Base-by-base conservation (phyloP, 2,797 vertebrate species). In the Ateles fusciceps region DNA sequence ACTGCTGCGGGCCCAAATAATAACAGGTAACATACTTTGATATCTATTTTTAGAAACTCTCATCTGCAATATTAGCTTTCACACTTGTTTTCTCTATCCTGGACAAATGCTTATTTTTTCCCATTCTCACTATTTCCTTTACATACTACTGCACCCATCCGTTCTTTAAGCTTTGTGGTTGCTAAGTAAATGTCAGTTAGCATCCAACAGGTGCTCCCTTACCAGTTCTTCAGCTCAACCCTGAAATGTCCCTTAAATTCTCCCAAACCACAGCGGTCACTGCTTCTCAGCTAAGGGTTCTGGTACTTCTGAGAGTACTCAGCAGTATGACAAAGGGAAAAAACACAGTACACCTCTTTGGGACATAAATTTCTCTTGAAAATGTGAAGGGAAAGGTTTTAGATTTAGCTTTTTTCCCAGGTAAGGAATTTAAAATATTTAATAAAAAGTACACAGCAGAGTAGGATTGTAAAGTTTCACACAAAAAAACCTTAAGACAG, bases 311-410 rank as follows among this genome's bases (percentile, higher is more conserved):
- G 17, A 24, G 26, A 91, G 14, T 36, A 86, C 19, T 81, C 4
- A 79, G 76, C 36, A 78, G 2, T 87, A 36, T 7, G 21, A 81
- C 19, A 88, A 92, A 90, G 83, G 13, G 26, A 84, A 28, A 85
- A 57, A 71, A 28, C 14, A 72, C 3, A 50, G 17, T 48, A 13
- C 50, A 64, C 36, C n/a, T 85, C 94, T 97, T 57, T 74, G 26
- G n/a, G 85, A 78, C 42, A 71, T 19, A 44, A n/a, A 57, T 36
- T 64, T 78, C 96, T 86, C 76, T 50, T 96, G 42, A 94, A 96
- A 94, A 86, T 13, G 74, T 84, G 21, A 96, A 83, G 24, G 68
- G 14, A 76, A 76, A 75, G 52, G 76, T 83, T 76, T 81, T 8
- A 91, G 52, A 78, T 64, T 92, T 86, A 72, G 72, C 72, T 89